Evolutionary conservation across 2,113 vertebrate genomes (phyloP).

Genomic region (Callionymus lyra): DNA sequence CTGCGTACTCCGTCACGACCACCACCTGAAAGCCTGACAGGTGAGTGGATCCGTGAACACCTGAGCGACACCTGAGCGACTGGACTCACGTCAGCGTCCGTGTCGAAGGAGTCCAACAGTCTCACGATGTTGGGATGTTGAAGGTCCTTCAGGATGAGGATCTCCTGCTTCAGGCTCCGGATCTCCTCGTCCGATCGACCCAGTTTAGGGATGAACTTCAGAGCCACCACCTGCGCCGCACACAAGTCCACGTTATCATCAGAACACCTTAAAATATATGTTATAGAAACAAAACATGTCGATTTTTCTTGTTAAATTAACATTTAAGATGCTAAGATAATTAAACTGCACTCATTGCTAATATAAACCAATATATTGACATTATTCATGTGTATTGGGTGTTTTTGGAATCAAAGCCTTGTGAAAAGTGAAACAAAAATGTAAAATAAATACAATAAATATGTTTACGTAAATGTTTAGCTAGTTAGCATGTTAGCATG

Average conservation of each 20-base stretch:
- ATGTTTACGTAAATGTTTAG: too few species aligned
- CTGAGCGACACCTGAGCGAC: constrained; percentile 59
- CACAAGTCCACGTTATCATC: neutral
- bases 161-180: constrained; percentile 79
- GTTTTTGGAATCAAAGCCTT: too few species aligned
- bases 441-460: too few species aligned
- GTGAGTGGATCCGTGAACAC: too few species aligned
- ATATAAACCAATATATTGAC: neutral
- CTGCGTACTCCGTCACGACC: constrained; percentile 92
- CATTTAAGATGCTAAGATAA: too few species aligned
- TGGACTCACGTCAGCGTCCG: constrained; percentile 76
- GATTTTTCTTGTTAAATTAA: too few species aligned
- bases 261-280: too few species aligned
- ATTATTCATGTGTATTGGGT: neutral
- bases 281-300: too few species aligned
- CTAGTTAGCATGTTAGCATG: too few species aligned
- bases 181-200: constrained; percentile 87
- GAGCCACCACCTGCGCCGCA: constrained; percentile 78
- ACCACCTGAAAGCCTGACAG: constrained; percentile 65
- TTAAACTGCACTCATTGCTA: too few species aligned
- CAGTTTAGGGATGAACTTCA: constrained; percentile 93
- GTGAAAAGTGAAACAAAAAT: too few species aligned
- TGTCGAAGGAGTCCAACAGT: constrained; percentile 92
- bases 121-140: constrained; percentile 89
- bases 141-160: constrained; percentile 87